phyloP scores from a whole-genome alignment of 2,797 vertebrate genomes.

The Pipistrellus nathusii region DNA sequence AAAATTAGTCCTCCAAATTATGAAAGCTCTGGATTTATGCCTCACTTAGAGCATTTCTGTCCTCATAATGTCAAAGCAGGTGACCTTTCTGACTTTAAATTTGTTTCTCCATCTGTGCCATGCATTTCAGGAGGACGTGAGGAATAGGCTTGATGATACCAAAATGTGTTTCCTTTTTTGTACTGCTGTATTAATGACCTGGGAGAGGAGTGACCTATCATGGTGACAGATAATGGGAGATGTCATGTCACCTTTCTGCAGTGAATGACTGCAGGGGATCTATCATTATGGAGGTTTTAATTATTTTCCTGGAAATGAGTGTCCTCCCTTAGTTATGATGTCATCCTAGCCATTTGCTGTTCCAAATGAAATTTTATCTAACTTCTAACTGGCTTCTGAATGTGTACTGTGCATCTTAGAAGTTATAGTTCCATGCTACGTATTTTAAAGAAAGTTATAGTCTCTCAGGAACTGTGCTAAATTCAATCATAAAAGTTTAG shows the following conservation, averaged over 20 bases:
- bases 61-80: not conserved
- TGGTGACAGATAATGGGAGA: not conserved
- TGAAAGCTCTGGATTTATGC: conserved; percentile 54
- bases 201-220: not conserved
- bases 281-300: not conserved
- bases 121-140: conserved; percentile 19
- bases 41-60: conserved; percentile 40
- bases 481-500: conserved; percentile 16
- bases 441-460: conserved; percentile 60
- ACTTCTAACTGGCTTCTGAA: conserved; percentile 5
- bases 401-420: not conserved
- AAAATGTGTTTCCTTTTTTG: conserved; percentile 25
- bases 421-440: conserved; percentile 37
- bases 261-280: not conserved
- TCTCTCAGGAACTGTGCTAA: conserved; percentile 24
- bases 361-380: conserved; percentile 52
- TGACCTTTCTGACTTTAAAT: conserved; percentile 30
- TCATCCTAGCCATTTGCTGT: conserved; percentile 26
- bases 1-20: conserved; percentile 33
- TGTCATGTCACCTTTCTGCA: not conserved
- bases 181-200: conserved; percentile 22
- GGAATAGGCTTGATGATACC: conserved; percentile 7
- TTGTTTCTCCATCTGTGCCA: conserved; percentile 59
- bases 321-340: conserved; percentile 36
- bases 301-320: conserved; percentile 37